Evolutionary conservation across 2,113 vertebrate genomes (phyloP), one percentile per base, ranked within the genome.

Genomic region (Ameiurus melas): DNA sequence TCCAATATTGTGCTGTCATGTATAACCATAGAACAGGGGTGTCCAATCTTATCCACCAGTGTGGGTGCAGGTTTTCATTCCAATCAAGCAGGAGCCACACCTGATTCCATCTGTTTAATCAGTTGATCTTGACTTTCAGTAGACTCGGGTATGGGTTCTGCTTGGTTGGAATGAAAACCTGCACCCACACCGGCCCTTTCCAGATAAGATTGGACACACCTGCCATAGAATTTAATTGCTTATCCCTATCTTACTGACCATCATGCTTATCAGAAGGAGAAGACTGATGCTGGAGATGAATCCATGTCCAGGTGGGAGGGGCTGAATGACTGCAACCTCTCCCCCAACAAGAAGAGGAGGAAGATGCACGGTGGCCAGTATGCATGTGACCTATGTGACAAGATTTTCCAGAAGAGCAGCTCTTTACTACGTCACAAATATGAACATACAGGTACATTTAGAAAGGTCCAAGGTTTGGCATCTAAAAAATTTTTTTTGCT

Each of bases 381-480:
- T 90, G 96, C 97, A 5, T 99, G 98, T 94, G 98, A 99, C 92
- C 95, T 99, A 16, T 99, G 98, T 94, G 97, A 97, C 93, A 99
- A 99, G 95, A 98, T 98, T 96, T 99, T 99, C 94, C 98, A 99
- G 94, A 99, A 99, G 95, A 99, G 97, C 94, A 99, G 98, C 92
- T 99, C 98, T 0, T 95, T 99, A 92, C 93, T 99, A 91, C 95
- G 98, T 92, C 98, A 99, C 94, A 99, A 99, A 94, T 99, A 99
- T 86, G 98, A 99, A 93, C 98, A 99, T 95, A 99, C 98, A 96
- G 98, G 98, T 99, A 95, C 0, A 55, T 14, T 6, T 58, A 77
- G 55, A 66, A 64, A 33, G 4, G 6, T 14, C 33, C 0, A 47
- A 84, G 33, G 9, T 25, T 58, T 81, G 19, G 9, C 9, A 8